Conservation (phyloP, 2,888 invertebrate genomes). For the Microplitis deprimator region DNA sequence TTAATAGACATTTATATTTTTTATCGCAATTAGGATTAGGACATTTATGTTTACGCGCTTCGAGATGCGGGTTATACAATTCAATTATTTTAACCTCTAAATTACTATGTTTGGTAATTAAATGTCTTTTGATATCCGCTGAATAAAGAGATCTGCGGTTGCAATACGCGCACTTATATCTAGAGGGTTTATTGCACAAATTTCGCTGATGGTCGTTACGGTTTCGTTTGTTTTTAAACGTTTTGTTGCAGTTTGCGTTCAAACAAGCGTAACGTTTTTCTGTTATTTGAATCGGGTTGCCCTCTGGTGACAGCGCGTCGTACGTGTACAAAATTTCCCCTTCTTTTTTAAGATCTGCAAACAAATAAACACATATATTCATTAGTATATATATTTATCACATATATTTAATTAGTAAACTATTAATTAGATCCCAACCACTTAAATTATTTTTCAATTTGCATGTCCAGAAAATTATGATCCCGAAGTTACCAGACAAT, state of each 20-base stretch:
- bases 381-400: neutral
- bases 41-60: neutral
- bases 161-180: neutral
- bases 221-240: neutral
- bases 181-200: neutral
- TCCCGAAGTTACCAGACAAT: no score
- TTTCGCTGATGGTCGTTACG: neutral
- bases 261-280: neutral
- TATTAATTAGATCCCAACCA: no score
- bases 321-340: neutral
- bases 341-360: constrained; percentile 13
- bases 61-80: neutral
- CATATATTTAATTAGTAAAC: no score
- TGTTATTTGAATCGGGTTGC: neutral
- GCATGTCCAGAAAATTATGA: no score
- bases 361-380: neutral
- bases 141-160: neutral
- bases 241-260: neutral
- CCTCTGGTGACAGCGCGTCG: neutral
- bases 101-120: neutral
- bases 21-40: neutral
- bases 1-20: neutral
- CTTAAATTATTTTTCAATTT: no score
- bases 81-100: neutral
- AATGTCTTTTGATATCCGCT: neutral